These are phyloP conservation scores for Tenrec ecaudatus DNA, from an alignment of 2,113 vertebrate species.

Conservation along the genomic window DNA sequence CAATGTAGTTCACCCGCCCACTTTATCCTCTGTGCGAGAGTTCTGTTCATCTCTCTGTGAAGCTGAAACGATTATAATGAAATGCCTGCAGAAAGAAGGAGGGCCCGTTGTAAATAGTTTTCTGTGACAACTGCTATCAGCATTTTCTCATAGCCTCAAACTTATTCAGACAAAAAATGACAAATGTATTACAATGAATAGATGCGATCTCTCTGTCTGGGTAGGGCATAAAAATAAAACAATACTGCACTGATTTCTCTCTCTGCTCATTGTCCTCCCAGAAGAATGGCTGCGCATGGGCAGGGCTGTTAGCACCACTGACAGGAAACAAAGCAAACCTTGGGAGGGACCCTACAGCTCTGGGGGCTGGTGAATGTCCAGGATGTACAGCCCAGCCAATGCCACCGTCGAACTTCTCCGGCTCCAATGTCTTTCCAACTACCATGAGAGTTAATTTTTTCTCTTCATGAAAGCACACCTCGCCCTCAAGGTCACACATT, in stretches of 20 bases:
- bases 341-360: constrained; percentile 48
- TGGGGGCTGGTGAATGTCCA: constrained; percentile 37
- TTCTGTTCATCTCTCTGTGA: constrained; percentile 75
- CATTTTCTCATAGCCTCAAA: constrained; percentile 72
- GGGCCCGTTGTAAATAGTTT: constrained; percentile 79
- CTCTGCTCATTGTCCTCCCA: constrained; percentile 56
- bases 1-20: neutral
- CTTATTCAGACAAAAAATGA: constrained; percentile 74
- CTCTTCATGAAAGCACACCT: constrained; percentile 45
- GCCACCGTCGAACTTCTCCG: constrained; percentile 31
- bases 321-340: constrained; percentile 78
- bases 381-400: constrained; percentile 50
- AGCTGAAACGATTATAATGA: constrained; percentile 83
- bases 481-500: constrained; percentile 67
- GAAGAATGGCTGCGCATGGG: constrained; percentile 72
- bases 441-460: neutral
- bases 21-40: constrained; percentile 47
- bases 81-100: constrained; percentile 75
- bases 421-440: constrained; percentile 55
- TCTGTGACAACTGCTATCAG: constrained; percentile 77
- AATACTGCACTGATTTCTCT: constrained; percentile 82
- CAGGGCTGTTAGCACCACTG: constrained; percentile 77
- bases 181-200: constrained; percentile 80
- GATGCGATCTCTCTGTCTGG: constrained; percentile 77
- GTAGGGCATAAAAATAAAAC: constrained; percentile 79